phyloP scores from a whole-genome alignment of 2,113 vertebrate genomes.

The Ceuthmochares aereus region DNA sequence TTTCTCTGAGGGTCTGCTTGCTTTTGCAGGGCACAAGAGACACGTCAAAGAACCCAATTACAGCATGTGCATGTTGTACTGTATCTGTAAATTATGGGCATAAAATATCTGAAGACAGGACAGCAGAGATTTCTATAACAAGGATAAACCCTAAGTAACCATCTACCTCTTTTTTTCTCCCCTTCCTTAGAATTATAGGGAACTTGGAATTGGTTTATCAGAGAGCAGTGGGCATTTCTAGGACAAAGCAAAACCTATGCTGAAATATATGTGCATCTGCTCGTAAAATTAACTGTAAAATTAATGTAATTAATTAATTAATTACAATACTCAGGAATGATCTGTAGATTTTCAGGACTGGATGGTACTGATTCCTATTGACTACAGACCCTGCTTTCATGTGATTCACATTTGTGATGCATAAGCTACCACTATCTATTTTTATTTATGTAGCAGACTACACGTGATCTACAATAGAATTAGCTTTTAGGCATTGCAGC shows the following conservation, averaged over 20 bases:
- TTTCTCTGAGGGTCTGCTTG: neutral
- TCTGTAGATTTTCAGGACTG: neutral
- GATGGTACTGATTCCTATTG: neutral
- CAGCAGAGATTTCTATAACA: neutral
- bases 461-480: neutral
- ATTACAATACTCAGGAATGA: neutral
- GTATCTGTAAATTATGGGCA: neutral
- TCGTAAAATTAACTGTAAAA: neutral
- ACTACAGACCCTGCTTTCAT: neutral
- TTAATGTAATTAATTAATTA: neutral
- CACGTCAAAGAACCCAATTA: rapidly evolving
- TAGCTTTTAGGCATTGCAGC: neutral
- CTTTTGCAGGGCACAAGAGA: neutral
- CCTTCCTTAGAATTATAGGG: neutral
- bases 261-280: neutral
- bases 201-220: neutral
- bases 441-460: neutral
- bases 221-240: neutral
- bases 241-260: neutral
- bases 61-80: neutral
- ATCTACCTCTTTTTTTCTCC: neutral
- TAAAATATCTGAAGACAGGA: neutral
- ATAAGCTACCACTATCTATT: neutral
- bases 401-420: neutral
- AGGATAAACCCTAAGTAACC: neutral